phyloP scores from a whole-genome alignment of 2,797 vertebrate species.

The Rachycentron canadum region DNA sequence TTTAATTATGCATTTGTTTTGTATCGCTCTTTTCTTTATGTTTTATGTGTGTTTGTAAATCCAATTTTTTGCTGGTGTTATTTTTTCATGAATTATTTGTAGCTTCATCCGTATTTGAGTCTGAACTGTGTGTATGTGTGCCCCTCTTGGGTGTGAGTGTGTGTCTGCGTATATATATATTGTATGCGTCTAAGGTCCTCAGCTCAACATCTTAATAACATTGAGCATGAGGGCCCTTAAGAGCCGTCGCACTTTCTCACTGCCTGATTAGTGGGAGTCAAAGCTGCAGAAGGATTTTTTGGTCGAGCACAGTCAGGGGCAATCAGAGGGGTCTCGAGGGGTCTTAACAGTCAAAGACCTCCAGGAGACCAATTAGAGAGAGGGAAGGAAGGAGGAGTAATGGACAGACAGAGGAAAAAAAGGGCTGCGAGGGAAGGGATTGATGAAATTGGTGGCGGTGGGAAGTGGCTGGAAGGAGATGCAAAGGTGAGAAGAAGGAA shows the following conservation, averaged over 20 bases:
- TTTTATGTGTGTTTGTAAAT: neutral
- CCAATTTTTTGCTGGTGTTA: neutral
- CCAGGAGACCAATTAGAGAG: conserved; percentile 53
- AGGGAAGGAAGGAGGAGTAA: conserved; percentile 5
- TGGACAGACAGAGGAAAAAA: neutral
- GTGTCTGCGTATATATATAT: conserved; percentile 5
- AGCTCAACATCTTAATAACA: conserved; percentile 18
- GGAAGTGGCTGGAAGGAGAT: neutral
- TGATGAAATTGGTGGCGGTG: conserved; percentile 13
- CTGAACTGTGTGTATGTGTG: neutral
- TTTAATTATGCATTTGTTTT: neutral
- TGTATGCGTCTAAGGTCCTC: conserved; percentile 19
- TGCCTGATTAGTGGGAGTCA: conserved; percentile 29
- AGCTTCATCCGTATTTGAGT: neutral
- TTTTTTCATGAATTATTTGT: neutral
- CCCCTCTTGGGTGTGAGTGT: neutral
- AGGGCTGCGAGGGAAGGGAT: neutral
- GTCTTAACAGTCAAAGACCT: conserved; percentile 47
- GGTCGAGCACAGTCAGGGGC: conserved; percentile 46
- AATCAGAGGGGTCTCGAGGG: conserved; percentile 42
- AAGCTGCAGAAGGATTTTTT: conserved; percentile 25
- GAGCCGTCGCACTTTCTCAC: neutral
- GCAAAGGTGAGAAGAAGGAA: neutral
- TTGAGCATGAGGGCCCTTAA: conserved; percentile 21
- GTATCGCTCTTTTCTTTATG: conserved; percentile 26